A percentile compares a stretch with the other conserved stretches of the same genome.
phyloP scores from a whole-genome alignment of 2,888 invertebrate species.

The Chesias legatella region DNA sequence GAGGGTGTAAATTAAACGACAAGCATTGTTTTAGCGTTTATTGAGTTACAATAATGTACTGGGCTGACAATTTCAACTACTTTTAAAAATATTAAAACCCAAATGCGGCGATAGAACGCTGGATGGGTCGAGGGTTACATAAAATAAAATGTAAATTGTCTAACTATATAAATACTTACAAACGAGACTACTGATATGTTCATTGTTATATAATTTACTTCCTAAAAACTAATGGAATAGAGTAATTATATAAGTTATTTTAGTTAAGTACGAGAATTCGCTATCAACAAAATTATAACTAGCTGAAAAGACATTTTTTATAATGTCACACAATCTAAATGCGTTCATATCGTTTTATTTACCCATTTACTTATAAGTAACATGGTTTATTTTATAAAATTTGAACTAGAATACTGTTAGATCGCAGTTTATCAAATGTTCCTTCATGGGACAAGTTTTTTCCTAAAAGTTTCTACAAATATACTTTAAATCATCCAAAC shows the following conservation, averaged over 20 bases:
- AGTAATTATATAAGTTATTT: neutral
- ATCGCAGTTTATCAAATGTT: too few relatives aligned
- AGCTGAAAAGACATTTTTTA: too few relatives aligned
- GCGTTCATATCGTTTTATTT: too few relatives aligned
- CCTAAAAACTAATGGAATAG: conserved; percentile 7
- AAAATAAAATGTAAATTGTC: conserved; percentile 1
- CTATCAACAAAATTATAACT: neutral
- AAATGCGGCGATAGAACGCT: neutral
- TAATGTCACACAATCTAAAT: too few relatives aligned
- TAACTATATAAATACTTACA: conserved; percentile 15
- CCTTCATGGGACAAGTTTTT: too few relatives aligned
- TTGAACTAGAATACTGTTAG: too few relatives aligned
- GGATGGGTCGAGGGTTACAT: conserved; percentile 3
- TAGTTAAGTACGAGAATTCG: neutral
- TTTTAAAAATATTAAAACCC: conserved; percentile 5
- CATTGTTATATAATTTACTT: conserved; percentile 1
- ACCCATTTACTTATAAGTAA: too few relatives aligned
- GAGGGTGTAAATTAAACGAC: conserved; percentile 56
- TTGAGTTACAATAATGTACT: conserved; percentile 30
- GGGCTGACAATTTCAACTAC: conserved; percentile 5
- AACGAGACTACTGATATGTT: conserved; percentile 17
- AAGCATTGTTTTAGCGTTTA: conserved; percentile 50
- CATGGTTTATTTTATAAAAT: too few relatives aligned
- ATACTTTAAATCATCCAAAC: too few relatives aligned
- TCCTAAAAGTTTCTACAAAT: too few relatives aligned